Evolutionary conservation across 2,888 invertebrate species (phyloP), one percentile per base, ranked within the genome.

Genomic region (Muschampia plurimacula): DNA sequence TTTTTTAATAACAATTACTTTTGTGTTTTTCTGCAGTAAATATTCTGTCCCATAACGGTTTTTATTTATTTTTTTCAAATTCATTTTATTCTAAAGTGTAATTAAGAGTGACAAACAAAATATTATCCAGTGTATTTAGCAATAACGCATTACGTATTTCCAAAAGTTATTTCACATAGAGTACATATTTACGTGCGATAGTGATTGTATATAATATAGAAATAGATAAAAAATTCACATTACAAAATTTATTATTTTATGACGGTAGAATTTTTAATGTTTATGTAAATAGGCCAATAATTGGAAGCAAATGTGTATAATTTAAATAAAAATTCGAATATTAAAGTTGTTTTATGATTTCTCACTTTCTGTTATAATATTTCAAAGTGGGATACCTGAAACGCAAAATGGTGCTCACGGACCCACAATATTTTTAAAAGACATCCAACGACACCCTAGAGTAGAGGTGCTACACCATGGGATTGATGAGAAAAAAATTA

Each of bases 291-390:
- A 93, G 85, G 85, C 85, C 85, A 84, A 83, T 84, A 86, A 85
- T 84, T 87, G 82, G 82, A 88, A 86, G 86, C 84, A 88, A 85
- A 89, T 86, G 83, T 92, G 90, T 91, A 90, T 89, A 89, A 91
- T 89, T 88, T 80, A 84, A 89, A 89, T 55, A 55, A 89, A 90
- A 90, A 83, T 78, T 78, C 81, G 80, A 86, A 81, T 79, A 80
- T 32, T 2, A 62, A 39, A 36, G n/a, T 62, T n/a, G 32, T 62
- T 62, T 62, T 62, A 22, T 55, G 55, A 6, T 39, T 6, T 39
- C 39, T 39, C 39, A 39, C 39, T n/a, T n/a, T n/a, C n/a, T n/a
- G n/a, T n/a, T n/a, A n/a, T n/a, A n/a, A n/a, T n/a, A n/a, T n/a
- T n/a, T n/a, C n/a, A n/a, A n/a, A n/a, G n/a, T n/a, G n/a, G n/a